Conservation (phyloP, 1,140 invertebrate species). For the Gonioctena quinquepunctata region DNA sequence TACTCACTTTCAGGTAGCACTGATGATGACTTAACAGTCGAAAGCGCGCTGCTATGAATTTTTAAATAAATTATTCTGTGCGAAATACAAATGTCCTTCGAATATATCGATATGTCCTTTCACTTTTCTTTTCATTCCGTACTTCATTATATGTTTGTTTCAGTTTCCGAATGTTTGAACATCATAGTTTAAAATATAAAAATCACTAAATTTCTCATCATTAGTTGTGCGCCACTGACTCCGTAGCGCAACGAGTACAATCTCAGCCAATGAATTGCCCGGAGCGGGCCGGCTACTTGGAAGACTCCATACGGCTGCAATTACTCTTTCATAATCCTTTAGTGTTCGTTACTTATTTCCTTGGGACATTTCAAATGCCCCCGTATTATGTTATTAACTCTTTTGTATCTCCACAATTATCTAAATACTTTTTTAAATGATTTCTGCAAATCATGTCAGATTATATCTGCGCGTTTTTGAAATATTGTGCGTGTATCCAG, state of each 20-base stretch:
- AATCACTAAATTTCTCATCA: no score
- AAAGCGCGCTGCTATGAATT: no score
- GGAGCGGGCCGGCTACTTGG: slow-evolving; percentile 26
- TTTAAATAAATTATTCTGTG: no score
- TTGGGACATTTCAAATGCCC: slow-evolving; percentile 31
- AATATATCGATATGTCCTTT: no score
- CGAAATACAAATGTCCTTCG: no score
- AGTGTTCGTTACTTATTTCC: slow-evolving; percentile 36
- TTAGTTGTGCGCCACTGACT: not conserved
- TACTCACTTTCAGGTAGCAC: no score
- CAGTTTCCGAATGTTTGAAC: no score
- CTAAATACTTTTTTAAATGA: not conserved
- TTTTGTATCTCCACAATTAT: slow-evolving; percentile 1
- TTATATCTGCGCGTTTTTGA: not conserved
- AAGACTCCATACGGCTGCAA: slow-evolving; percentile 32
- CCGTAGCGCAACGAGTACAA: not conserved
- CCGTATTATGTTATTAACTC: slow-evolving; percentile 32
- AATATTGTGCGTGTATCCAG: not conserved
- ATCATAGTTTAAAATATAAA: no score
- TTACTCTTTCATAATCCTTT: slow-evolving; percentile 39
- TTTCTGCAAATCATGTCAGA: not conserved
- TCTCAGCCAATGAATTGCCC: slow-evolving; percentile 7
- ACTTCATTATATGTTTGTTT: no score
- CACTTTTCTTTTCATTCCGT: no score
- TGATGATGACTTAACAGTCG: no score